A percentile compares a stretch with the other conserved stretches of the same genome.
phyloP scores from a whole-genome alignment of 2,113 vertebrate genomes.

The Jaculus jaculus region DNA sequence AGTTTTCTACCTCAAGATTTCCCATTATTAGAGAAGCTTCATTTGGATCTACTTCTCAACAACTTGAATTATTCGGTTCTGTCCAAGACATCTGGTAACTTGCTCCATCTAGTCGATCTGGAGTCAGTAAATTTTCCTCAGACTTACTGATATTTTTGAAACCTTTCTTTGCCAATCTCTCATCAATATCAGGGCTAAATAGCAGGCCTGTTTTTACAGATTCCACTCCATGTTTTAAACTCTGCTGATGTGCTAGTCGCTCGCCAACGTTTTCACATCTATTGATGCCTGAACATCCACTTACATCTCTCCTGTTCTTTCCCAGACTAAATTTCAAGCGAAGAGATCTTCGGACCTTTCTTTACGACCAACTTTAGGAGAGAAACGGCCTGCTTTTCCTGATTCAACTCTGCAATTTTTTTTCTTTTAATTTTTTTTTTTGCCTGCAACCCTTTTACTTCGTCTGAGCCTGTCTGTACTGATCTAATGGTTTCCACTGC shows the following conservation, averaged over 20 bases:
- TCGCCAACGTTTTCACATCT: slow-evolving; percentile 93
- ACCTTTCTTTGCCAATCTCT: slow-evolving; percentile 85
- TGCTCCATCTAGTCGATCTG: slow-evolving; percentile 75
- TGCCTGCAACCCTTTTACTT: slow-evolving; percentile 88
- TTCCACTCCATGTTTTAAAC: slow-evolving; percentile 84
- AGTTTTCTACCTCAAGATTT: slow-evolving; percentile 75
- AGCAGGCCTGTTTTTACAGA: slow-evolving; percentile 84
- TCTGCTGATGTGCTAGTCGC: slow-evolving; percentile 93
- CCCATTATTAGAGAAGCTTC: slow-evolving; percentile 81
- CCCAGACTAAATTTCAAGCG: slow-evolving; percentile 95
- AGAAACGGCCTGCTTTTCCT: slow-evolving; percentile 94
- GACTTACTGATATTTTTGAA: slow-evolving; percentile 92
- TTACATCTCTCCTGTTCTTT: slow-evolving; percentile 90
- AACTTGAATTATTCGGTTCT: slow-evolving; percentile 72
- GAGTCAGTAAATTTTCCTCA: slow-evolving; percentile 92
- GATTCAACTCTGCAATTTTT: slow-evolving; percentile 93
- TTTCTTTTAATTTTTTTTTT: too few relatives aligned
- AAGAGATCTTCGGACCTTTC: slow-evolving; percentile 93
- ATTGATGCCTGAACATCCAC: slow-evolving; percentile 84
- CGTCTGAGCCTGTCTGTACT: slow-evolving; percentile 86
- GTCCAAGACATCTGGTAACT: slow-evolving; percentile 87
- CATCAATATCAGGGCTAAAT: slow-evolving; percentile 87
- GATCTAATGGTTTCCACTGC: slow-evolving; percentile 78
- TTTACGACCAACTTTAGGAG: slow-evolving; percentile 93
- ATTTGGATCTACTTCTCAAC: slow-evolving; percentile 72